Evolutionary conservation across 1,140 invertebrate genomes (phyloP).

Genomic region (Contarinia nasturtii): DNA sequence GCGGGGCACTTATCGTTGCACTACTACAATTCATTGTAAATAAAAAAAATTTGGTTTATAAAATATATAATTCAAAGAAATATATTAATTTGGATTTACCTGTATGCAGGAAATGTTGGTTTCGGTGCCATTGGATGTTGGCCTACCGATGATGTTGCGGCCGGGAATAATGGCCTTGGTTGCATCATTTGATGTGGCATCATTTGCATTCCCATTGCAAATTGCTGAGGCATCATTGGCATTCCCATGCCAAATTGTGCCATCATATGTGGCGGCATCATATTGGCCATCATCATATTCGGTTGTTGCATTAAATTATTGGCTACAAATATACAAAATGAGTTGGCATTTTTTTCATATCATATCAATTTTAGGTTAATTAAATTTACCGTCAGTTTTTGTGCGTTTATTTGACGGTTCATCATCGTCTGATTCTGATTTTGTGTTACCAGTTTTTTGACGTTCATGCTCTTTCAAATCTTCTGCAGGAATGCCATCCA

Average conservation of each 20-base stretch:
- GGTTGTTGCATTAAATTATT: slow-evolving; percentile 28
- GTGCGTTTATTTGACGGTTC: slow-evolving; percentile 45
- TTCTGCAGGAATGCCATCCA: slow-evolving; percentile 97
- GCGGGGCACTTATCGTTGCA: slow-evolving; percentile 47
- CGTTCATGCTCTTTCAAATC: slow-evolving; percentile 88
- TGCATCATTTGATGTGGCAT: slow-evolving; percentile 54
- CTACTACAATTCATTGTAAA: slow-evolving; percentile 30
- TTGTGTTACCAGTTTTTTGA: slow-evolving; percentile 46
- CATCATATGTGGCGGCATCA: slow-evolving; percentile 38
- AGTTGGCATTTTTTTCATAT: no score
- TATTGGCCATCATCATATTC: slow-evolving; percentile 30
- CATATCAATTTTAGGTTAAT: no score
- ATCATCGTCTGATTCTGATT: slow-evolving; percentile 63
- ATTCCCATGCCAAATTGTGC: slow-evolving; percentile 31
- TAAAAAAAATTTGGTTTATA: slow-evolving; percentile 4
- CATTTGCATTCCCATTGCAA: slow-evolving; percentile 31
- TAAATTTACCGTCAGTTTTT: slow-evolving; percentile 35
- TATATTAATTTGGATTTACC: slow-evolving; percentile 24
- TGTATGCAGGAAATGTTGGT: slow-evolving; percentile 63
- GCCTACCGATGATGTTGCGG: slow-evolving; percentile 38
- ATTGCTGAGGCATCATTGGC: slow-evolving; percentile 32
- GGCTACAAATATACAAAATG: no score
- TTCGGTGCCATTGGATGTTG: slow-evolving; percentile 37
- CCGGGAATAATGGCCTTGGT: slow-evolving; percentile 58
- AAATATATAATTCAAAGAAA: background rate